Conservation (phyloP, 2,888 invertebrate species). For the Volucella bombylans region DNA sequence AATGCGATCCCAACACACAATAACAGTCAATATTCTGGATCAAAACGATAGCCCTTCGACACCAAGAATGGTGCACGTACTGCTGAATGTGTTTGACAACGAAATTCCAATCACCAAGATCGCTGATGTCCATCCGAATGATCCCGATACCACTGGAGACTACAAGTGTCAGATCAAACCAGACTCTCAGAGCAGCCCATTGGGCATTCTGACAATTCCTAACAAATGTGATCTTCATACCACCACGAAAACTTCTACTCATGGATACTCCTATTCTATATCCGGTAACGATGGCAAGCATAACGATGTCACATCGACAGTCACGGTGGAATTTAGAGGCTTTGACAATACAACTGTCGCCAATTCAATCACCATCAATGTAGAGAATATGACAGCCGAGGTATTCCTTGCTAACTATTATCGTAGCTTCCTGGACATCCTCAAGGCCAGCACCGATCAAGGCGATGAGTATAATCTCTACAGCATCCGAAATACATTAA, state of each 20-base stretch:
- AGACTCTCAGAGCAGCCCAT: constrained; percentile 83
- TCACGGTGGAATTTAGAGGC: constrained; percentile 90
- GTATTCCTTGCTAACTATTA: constrained; percentile 91
- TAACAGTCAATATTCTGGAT: constrained; percentile 90
- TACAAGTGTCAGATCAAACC: constrained; percentile 92
- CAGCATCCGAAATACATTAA: constrained; percentile 86
- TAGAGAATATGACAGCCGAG: constrained; percentile 88
- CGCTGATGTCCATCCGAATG: constrained; percentile 95
- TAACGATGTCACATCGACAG: constrained; percentile 92
- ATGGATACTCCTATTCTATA: constrained; percentile 90
- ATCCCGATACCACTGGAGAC: constrained; percentile 94
- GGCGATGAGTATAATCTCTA: constrained; percentile 88
- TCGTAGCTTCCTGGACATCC: constrained; percentile 87
- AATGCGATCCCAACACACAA: constrained; percentile 90
- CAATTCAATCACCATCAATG: constrained; percentile 90
- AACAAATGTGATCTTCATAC: constrained; percentile 91
- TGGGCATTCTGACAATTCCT: constrained; percentile 87
- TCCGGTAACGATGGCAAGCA: constrained; percentile 95
- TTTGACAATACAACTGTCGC: constrained; percentile 92
- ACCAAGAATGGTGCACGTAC: constrained; percentile 90
- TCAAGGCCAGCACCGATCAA: constrained; percentile 87
- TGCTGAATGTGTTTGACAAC: constrained; percentile 90
- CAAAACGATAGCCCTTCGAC: constrained; percentile 95
- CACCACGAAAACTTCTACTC: constrained; percentile 86
- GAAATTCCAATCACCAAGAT: constrained; percentile 91